These are phyloP conservation scores for Syrista parreyssii DNA, from an alignment of 2,888 invertebrate species.

Conservation along the genomic window DNA sequence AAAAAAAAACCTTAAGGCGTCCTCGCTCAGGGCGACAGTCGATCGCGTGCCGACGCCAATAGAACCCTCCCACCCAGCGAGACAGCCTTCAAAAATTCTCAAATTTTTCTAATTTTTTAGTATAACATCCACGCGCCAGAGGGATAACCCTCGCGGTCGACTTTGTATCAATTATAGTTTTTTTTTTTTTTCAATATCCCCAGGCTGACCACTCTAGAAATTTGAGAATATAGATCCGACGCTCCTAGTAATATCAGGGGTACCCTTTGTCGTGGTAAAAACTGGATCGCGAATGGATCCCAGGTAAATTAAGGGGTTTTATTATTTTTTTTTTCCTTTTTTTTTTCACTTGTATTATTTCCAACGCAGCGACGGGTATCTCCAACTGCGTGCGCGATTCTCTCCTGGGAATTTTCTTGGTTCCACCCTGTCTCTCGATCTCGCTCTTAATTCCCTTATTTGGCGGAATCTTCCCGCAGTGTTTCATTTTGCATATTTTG, in stretches of 20 bases:
- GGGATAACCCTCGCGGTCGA: neutral
- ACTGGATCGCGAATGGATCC: neutral
- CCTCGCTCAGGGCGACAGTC: neutral
- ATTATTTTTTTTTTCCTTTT: neutral
- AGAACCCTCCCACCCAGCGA: neutral
- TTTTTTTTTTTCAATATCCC: neutral
- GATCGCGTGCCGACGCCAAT: neutral
- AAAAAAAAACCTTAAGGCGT: neutral
- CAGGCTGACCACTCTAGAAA: neutral
- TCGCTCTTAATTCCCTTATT: slow-evolving; percentile 50
- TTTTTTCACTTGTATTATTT: neutral
- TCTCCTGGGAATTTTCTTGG: neutral
- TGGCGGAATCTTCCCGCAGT: slow-evolving; percentile 40
- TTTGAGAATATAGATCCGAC: neutral
- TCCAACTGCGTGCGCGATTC: neutral
- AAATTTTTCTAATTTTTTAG: neutral
- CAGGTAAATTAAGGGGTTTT: neutral
- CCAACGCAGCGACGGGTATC: neutral
- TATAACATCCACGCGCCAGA: neutral
- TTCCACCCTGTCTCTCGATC: neutral
- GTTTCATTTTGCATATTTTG: slow-evolving; percentile 51
- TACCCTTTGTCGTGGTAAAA: neutral
- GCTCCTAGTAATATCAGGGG: neutral
- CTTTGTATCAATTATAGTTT: neutral
- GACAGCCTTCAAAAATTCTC: neutral